Evolutionary conservation across 2,888 invertebrate genomes (phyloP).

Genomic region (Drosophila bunnanda): DNA sequence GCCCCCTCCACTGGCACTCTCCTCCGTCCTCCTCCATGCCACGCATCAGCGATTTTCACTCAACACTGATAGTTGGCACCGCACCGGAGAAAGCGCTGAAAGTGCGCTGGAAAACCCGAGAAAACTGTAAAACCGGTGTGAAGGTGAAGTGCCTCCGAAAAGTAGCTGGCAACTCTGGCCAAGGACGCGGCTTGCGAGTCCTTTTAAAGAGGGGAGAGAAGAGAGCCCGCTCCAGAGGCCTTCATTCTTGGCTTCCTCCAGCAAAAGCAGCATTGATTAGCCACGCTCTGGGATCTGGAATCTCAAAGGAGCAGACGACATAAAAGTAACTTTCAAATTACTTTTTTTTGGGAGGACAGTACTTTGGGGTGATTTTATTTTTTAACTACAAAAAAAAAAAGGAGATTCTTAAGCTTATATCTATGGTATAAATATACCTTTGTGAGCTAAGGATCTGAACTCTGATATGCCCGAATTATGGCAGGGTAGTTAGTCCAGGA

Average conservation of each 20-base stretch:
- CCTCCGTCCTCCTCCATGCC: constrained; percentile 37
- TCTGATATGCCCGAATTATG: constrained; percentile 3
- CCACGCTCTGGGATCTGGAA: constrained; percentile 44
- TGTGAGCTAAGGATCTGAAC: not conserved
- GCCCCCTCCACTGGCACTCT: not conserved
- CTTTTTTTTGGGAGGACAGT: not conserved
- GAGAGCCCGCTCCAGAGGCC: constrained; percentile 10
- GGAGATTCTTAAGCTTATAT: not conserved
- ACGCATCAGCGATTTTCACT: constrained; percentile 76
- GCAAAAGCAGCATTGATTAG: constrained; percentile 66
- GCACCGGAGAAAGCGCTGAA: constrained; percentile 22
- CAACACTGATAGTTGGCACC: constrained; percentile 72
- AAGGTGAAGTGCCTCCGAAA: constrained; percentile 58
- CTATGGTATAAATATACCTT: too few species aligned
- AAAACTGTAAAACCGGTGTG: constrained; percentile 25
- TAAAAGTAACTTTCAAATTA: constrained; percentile 23
- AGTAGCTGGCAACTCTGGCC: constrained; percentile 45
- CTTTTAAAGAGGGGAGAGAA: constrained; percentile 9
- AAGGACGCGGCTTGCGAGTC: constrained; percentile 40
- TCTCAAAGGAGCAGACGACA: constrained; percentile 25
- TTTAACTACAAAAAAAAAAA: not conserved
- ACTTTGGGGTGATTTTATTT: constrained; percentile 14
- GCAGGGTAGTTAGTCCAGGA: constrained; percentile 13
- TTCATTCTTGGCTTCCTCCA: not conserved
- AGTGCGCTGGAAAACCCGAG: constrained; percentile 13